Conservation (phyloP, 1,140 invertebrate species). For the Bombus terrestris region DNA sequence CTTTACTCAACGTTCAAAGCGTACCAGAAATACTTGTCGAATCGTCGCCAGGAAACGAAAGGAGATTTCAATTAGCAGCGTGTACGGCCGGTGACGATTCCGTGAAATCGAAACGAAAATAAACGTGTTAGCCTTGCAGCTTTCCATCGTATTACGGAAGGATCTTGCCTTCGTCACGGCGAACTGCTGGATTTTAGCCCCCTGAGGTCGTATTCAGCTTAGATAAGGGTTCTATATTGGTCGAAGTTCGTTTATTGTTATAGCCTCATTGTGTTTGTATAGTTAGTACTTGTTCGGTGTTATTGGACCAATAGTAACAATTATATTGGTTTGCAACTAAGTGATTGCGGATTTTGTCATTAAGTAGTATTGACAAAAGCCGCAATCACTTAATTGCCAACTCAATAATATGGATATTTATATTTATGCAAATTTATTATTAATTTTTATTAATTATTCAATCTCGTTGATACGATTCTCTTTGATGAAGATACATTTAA, state of each 20-base stretch:
- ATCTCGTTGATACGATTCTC: too few species aligned
- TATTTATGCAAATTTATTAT: too few species aligned
- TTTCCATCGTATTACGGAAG: neutral
- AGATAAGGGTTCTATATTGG: neutral
- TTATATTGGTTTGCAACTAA: too few species aligned
- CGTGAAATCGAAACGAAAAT: conserved; percentile 53
- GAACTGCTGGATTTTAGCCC: neutral
- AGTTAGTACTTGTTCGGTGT: too few species aligned
- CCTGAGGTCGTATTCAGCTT: neutral
- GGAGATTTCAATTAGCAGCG: conserved; percentile 37
- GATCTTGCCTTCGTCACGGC: neutral
- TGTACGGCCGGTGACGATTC: neutral
- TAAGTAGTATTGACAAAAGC: too few species aligned
- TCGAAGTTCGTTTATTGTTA: neutral
- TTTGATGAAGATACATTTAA: too few species aligned
- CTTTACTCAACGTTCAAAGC: neutral
- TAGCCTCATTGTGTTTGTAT: too few species aligned
- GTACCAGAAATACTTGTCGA: neutral
- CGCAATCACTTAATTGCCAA: too few species aligned
- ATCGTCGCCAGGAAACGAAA: neutral
- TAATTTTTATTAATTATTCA: too few species aligned
- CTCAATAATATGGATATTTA: too few species aligned
- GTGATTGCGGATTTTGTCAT: too few species aligned
- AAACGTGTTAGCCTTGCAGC: conserved; percentile 17
- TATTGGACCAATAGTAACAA: too few species aligned